Percentiles rank a stretch among this genome's conserved stretches.
phyloP scores from a whole-genome alignment of 2,113 vertebrate genomes.

The Sylvia atricapilla region DNA sequence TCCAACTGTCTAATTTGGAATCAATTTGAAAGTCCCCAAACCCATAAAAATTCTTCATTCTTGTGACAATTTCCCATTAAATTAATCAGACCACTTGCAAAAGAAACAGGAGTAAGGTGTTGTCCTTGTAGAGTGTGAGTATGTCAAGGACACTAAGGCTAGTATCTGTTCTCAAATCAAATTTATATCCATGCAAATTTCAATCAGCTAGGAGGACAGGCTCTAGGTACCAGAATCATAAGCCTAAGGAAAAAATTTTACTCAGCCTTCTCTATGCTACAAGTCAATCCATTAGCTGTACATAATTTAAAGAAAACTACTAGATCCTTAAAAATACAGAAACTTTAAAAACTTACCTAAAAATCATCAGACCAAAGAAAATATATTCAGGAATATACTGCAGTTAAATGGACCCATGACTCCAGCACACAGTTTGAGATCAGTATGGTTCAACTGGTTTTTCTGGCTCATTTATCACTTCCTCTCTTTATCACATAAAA shows the following conservation, averaged over 20 bases:
- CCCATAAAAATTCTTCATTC: not conserved
- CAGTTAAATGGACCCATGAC: not conserved
- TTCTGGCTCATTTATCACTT: not conserved
- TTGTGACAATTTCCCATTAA: not conserved
- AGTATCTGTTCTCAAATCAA: not conserved
- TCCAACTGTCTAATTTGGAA: not conserved
- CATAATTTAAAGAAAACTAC: not conserved
- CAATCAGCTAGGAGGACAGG: not conserved
- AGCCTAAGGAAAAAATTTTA: not conserved
- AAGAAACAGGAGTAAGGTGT: not conserved
- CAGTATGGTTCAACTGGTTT: not conserved
- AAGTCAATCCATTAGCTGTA: not conserved
- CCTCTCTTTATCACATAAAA: not conserved
- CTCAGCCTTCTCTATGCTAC: not conserved
- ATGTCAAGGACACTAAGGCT: not conserved
- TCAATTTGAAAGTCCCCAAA: not conserved
- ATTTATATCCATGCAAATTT: not conserved
- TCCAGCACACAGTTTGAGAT: not conserved
- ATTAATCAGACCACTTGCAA: not conserved
- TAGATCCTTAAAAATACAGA: not conserved
- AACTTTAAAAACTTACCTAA: not conserved
- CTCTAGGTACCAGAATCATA: not conserved
- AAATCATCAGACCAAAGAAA: not conserved
- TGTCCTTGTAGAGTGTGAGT: not conserved
- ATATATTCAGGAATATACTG: not conserved